A percentile compares a stretch with the other conserved stretches of the same genome.
These are phyloP conservation scores for Takifugu ocellatus DNA, from an alignment of 2,797 vertebrate genomes.

Conservation along the genomic window DNA sequence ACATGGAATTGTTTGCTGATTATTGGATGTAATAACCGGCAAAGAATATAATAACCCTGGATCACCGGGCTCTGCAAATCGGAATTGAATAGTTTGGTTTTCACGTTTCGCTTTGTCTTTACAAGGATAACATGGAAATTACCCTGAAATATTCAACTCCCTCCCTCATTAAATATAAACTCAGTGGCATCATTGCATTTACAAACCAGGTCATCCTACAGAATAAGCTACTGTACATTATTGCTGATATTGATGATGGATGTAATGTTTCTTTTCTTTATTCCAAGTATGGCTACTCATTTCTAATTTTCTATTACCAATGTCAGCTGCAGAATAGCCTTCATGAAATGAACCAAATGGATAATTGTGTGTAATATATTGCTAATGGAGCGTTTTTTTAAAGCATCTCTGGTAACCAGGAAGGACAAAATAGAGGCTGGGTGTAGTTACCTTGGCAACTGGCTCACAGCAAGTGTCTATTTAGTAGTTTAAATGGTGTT, in stretches of 20 bases:
- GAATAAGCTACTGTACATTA: constrained; percentile 69
- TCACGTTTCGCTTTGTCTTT: constrained; percentile 4
- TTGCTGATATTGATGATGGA: constrained; percentile 63
- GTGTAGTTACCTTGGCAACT: constrained; percentile 36
- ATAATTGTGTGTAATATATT: constrained; percentile 60
- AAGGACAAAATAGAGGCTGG: constrained; percentile 34
- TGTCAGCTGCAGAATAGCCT: constrained; percentile 36
- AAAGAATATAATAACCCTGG: background rate
- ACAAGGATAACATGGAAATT: constrained; percentile 9
- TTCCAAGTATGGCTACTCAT: constrained; percentile 51
- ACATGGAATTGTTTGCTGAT: background rate
- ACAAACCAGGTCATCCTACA: constrained; percentile 27
- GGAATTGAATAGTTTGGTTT: background rate
- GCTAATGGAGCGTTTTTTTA: constrained; percentile 55
- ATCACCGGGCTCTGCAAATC: background rate
- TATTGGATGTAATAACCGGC: background rate
- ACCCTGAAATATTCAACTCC: background rate
- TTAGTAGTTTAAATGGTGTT: constrained; percentile 30
- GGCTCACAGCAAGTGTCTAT: constrained; percentile 26
- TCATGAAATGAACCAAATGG: constrained; percentile 48
- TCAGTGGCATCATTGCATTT: background rate
- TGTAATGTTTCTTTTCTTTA: constrained; percentile 17
- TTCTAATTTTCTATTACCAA: constrained; percentile 40
- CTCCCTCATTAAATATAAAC: background rate
- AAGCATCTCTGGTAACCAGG: constrained; percentile 36